Conservation (phyloP, 2,113 vertebrate species). For the Callocephalon fimbriatum region DNA sequence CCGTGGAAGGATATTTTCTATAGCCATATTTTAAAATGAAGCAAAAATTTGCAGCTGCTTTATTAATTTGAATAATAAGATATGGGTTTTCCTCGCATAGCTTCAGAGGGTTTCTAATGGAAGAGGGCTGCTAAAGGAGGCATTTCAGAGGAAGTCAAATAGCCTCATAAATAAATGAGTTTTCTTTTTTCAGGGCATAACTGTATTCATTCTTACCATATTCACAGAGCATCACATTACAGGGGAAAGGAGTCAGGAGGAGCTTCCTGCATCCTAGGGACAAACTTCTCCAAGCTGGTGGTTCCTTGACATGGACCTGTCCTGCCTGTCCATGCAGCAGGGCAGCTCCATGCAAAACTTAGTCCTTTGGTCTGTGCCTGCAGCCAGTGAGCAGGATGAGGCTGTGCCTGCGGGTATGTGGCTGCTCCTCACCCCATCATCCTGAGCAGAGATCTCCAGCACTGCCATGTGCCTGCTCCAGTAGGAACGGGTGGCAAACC, state of each 20-base stretch:
- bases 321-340: not conserved
- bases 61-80: slow-evolving; percentile 66
- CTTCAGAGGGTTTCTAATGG: slow-evolving; percentile 24
- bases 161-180: slow-evolving; percentile 54
- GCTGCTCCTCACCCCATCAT: not conserved
- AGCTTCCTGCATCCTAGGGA: not conserved
- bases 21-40: slow-evolving; percentile 38
- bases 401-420: rapidly evolving
- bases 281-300: not conserved
- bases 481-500: not conserved
- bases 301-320: not conserved
- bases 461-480: not conserved
- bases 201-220: not conserved
- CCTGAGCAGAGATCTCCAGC: not conserved
- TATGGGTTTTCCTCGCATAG: slow-evolving; percentile 10
- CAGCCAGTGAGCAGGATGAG: not conserved
- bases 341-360: not conserved
- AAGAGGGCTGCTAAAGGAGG: slow-evolving; percentile 41
- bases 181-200: slow-evolving; percentile 21
- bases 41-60: slow-evolving; percentile 53
- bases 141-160: slow-evolving; percentile 55
- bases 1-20: slow-evolving; percentile 35
- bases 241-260: not conserved
- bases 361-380: not conserved
- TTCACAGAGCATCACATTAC: not conserved